Conservation (phyloP, 2,888 invertebrate genomes). For the Machimus atricapillus region DNA sequence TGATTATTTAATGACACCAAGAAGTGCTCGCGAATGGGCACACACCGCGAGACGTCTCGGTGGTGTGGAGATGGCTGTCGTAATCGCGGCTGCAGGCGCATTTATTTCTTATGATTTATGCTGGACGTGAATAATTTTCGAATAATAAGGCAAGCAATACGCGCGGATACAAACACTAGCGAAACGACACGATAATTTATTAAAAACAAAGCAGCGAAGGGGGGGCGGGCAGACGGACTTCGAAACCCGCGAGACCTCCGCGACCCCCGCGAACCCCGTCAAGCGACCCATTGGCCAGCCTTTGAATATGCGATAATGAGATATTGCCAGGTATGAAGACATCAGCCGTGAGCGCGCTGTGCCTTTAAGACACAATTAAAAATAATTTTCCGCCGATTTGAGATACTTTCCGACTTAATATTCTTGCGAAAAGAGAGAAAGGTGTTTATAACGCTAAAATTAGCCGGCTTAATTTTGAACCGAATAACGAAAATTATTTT, state of each 20-base stretch:
- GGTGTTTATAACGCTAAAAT: not conserved
- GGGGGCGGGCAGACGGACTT: not conserved
- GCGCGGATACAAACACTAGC: not conserved
- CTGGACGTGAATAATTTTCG: slow-evolving; percentile 40
- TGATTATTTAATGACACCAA: slow-evolving; percentile 33
- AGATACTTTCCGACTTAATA: not conserved
- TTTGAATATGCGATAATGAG: slow-evolving; percentile 11
- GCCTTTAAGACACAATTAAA: slow-evolving; percentile 15
- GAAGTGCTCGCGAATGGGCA: slow-evolving; percentile 11
- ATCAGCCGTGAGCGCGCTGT: not conserved
- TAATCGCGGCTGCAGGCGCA: slow-evolving; percentile 22
- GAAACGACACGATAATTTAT: slow-evolving; percentile 27
- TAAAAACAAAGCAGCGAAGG: not conserved
- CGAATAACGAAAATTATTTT: not conserved
- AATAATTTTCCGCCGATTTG: slow-evolving; percentile 29
- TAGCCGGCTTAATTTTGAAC: not conserved
- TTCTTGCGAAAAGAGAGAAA: not conserved
- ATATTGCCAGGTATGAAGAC: slow-evolving; percentile 37
- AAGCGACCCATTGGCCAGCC: not conserved
- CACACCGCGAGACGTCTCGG: not conserved
- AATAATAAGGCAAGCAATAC: slow-evolving; percentile 29
- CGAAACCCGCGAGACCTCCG: not conserved
- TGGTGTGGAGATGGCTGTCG: not conserved
- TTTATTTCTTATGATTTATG: slow-evolving; percentile 39
- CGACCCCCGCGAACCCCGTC: not conserved